Percentiles rank a stretch among this genome's conserved stretches.
These are phyloP conservation scores for Amblyopsis rosae DNA, from an alignment of 2,113 vertebrate genomes.

Conservation along the genomic window DNA sequence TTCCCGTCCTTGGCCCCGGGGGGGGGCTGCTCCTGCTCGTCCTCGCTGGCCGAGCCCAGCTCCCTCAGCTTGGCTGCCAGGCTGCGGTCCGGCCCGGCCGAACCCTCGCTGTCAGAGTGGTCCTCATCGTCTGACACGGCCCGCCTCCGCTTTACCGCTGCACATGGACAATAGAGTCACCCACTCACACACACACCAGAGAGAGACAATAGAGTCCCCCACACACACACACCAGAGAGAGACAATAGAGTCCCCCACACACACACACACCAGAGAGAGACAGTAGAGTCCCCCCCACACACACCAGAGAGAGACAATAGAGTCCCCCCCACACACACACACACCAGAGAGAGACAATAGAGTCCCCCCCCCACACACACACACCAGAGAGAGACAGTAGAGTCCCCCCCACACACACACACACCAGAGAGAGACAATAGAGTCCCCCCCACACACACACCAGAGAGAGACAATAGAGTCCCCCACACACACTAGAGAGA, in stretches of 20 bases:
- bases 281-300: too few relatives aligned
- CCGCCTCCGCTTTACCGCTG: constrained; percentile 84
- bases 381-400: background rate
- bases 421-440: too few relatives aligned
- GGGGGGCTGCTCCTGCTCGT: constrained; percentile 73
- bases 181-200: background rate
- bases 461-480: background rate
- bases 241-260: too few relatives aligned
- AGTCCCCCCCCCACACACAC: too few relatives aligned
- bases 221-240: too few relatives aligned
- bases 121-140: constrained; percentile 85
- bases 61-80: constrained; percentile 74
- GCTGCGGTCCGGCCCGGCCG: constrained; percentile 71
- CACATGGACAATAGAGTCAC: background rate
- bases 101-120: constrained; percentile 86
- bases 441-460: too few relatives aligned
- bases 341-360: too few relatives aligned
- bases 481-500: too few relatives aligned
- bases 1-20: constrained; percentile 83
- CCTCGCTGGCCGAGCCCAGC: constrained; percentile 87
- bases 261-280: too few relatives aligned
- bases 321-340: too few relatives aligned
- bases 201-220: background rate
- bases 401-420: too few relatives aligned
- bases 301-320: background rate